A percentile compares a stretch with the other conserved stretches of the same genome.
These are phyloP conservation scores for Drosophila mimica DNA, from an alignment of 2,888 invertebrate genomes.

Conservation along the genomic window DNA sequence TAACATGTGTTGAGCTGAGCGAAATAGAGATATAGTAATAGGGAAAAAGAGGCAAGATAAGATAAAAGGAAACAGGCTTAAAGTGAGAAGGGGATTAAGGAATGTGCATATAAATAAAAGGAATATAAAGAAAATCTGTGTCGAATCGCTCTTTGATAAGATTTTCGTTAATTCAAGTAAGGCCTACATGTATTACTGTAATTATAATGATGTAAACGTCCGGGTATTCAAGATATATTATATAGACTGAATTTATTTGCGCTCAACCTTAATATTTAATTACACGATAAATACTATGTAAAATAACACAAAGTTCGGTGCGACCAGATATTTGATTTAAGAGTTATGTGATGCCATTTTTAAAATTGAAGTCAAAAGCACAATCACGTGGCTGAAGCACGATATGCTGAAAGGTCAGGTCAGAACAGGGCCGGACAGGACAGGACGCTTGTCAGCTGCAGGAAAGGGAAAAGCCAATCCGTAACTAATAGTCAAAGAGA, in stretches of 20 bases:
- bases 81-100: not conserved
- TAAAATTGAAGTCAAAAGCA: not conserved
- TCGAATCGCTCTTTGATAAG: not conserved
- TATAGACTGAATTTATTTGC: not conserved
- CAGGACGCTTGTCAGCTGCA: conserved; percentile 52
- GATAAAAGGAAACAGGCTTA: not conserved
- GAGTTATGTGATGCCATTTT: not conserved
- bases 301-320: not conserved
- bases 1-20: not conserved
- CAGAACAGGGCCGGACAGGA: conserved; percentile 18
- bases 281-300: not conserved
- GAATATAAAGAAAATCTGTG: not conserved
- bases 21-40: not conserved
- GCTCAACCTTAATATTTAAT: not conserved
- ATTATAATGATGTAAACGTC: not conserved
- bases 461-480: conserved; percentile 33
- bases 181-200: not conserved
- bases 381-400: conserved; percentile 10
- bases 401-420: conserved; percentile 27
- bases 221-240: not conserved
- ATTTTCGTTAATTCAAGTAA: not conserved
- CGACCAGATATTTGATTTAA: not conserved
- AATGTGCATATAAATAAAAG: not conserved
- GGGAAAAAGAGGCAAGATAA: not conserved
- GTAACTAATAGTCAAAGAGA: conserved; percentile 25